Conservation (phyloP, 2,797 vertebrate species). For the Amniataba percoides region DNA sequence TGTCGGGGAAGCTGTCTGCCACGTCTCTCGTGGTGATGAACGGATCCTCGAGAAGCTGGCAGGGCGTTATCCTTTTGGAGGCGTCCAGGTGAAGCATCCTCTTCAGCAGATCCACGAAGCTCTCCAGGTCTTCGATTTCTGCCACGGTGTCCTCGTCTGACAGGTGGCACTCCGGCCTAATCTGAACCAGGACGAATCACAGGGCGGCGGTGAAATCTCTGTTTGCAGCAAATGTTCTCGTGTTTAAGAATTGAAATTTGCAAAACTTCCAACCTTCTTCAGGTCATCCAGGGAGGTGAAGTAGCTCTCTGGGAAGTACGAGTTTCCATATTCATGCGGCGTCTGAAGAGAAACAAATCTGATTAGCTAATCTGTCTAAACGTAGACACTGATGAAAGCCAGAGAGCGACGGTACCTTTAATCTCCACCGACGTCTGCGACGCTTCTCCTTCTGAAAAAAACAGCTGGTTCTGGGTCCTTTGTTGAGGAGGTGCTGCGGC, state of each 20-base stretch:
- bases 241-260: neutral
- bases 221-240: neutral
- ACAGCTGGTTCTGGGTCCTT: neutral
- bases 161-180: neutral
- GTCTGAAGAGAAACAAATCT: neutral
- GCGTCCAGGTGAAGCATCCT: constrained; percentile 26
- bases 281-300: constrained; percentile 10
- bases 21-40: constrained; percentile 22
- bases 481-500: neutral
- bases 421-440: neutral
- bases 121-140: neutral
- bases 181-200: constrained; percentile 13
- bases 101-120: constrained; percentile 31
- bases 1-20: neutral
- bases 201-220: neutral
- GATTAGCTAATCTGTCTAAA: neutral
- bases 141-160: constrained; percentile 2
- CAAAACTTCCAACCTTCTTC: neutral
- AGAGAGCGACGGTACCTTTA: neutral
- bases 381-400: neutral
- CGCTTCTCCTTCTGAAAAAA: neutral
- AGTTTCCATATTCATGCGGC: neutral
- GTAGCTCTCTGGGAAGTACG: too few relatives aligned
- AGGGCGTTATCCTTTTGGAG: neutral
- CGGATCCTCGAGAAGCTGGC: constrained; percentile 14